phyloP scores from a whole-genome alignment of 1,140 invertebrate species.

The Adoxophyes honmai region DNA sequence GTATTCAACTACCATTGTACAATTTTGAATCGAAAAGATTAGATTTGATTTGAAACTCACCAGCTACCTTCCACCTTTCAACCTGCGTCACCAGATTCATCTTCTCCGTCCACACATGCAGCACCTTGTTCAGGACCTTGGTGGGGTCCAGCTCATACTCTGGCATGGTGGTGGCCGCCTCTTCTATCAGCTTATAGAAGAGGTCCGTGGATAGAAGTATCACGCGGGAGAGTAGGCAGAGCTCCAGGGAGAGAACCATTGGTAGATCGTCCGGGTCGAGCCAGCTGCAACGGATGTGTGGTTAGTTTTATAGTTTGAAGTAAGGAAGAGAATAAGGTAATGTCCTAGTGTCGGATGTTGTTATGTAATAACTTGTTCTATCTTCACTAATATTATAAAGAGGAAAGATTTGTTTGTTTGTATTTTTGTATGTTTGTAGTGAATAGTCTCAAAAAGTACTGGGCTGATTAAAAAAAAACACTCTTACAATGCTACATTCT shows the following conservation, averaged over 20 bases:
- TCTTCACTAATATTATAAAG: too few species aligned
- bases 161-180: conserved; percentile 73
- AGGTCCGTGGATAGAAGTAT: conserved; percentile 85
- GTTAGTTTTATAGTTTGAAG: too few species aligned
- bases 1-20: too few species aligned
- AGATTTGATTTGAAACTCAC: too few species aligned
- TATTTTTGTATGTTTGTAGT: too few species aligned
- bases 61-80: conserved; percentile 89
- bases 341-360: too few species aligned
- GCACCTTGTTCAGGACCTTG: conserved; percentile 82
- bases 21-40: neutral
- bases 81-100: conserved; percentile 87
- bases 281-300: conserved; percentile 63
- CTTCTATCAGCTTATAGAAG: conserved; percentile 82
- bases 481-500: too few species aligned
- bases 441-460: too few species aligned
- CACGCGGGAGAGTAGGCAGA: conserved; percentile 87
- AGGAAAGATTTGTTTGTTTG: too few species aligned
- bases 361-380: too few species aligned
- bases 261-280: conserved; percentile 83
- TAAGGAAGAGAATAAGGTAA: too few species aligned
- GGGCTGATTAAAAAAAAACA: too few species aligned
- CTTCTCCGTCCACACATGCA: conserved; percentile 88
- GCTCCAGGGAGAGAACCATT: conserved; percentile 85
- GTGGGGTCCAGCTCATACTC: conserved; percentile 71